A percentile compares a stretch with the other conserved stretches of the same genome.
Evolutionary conservation across 2,888 invertebrate genomes (phyloP).

Genomic region (Endotricha flammealis): DNA sequence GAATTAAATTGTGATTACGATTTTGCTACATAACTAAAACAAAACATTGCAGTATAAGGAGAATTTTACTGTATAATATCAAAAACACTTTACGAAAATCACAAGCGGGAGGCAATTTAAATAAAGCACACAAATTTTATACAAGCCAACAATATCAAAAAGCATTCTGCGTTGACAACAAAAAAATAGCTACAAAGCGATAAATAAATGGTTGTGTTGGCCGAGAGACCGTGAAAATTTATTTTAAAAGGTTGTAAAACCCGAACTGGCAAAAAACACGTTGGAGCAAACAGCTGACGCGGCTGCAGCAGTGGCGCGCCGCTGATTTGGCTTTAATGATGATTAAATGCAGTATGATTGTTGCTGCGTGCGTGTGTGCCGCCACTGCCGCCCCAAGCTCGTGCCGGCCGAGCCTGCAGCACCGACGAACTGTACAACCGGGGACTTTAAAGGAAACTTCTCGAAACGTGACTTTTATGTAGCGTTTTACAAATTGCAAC

Average conservation of each 20-base stretch:
- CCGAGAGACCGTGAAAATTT: constrained; percentile 21
- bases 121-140: not conserved
- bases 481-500: constrained; percentile 7
- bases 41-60: no score
- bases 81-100: no score
- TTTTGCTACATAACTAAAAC: no score
- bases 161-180: constrained; percentile 7
- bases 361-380: constrained; percentile 46
- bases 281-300: constrained; percentile 56
- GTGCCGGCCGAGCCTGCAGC: constrained; percentile 22
- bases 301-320: constrained; percentile 45
- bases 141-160: constrained; percentile 3
- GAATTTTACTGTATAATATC: no score
- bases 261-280: constrained; percentile 48
- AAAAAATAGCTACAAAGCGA: constrained; percentile 16
- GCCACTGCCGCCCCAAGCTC: constrained; percentile 17
- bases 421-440: constrained; percentile 14
- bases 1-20: no score
- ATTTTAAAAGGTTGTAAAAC: constrained; percentile 43
- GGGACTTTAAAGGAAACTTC: constrained; percentile 25
- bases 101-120: no score
- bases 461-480: constrained; percentile 19
- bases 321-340: constrained; percentile 74
- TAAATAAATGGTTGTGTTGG: constrained; percentile 17
- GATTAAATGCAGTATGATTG: constrained; percentile 75